These are phyloP conservation scores for Apocrypta bakeri DNA, from an alignment of 1,140 invertebrate species.

Conservation along the genomic window DNA sequence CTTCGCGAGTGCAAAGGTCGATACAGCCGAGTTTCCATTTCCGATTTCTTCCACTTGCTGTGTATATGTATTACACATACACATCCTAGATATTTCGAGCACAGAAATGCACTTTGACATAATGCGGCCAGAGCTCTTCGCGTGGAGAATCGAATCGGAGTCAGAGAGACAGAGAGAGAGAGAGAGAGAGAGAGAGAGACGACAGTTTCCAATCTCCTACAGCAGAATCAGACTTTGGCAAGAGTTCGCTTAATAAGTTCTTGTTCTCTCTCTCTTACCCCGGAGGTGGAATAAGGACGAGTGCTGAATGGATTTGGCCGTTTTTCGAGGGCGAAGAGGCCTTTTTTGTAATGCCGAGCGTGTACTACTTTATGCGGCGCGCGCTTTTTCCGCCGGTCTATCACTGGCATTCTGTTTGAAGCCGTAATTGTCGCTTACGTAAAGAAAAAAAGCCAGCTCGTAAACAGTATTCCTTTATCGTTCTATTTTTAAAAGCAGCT, in stretches of 20 bases:
- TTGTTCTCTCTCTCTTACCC: not conserved
- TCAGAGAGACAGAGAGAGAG: not conserved
- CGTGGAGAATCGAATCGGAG: conserved; percentile 23
- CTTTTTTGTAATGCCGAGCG: no score
- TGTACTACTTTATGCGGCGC: no score
- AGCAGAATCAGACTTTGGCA: conserved; percentile 41
- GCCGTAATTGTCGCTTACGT: no score
- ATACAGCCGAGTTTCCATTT: conserved; percentile 25
- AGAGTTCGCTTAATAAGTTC: conserved; percentile 48
- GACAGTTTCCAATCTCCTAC: conserved; percentile 25
- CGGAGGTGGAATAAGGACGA: not conserved
- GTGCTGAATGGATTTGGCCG: conserved; percentile 21
- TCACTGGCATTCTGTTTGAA: not conserved
- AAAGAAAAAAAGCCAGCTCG: no score
- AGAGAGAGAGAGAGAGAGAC: no score
- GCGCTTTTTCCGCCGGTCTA: not conserved
- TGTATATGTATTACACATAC: not conserved
- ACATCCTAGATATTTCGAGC: conserved; percentile 26
- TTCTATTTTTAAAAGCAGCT: no score
- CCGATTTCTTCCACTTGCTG: not conserved
- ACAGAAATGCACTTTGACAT: conserved; percentile 31
- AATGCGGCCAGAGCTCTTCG: conserved; percentile 27
- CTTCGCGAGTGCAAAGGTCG: conserved; percentile 5
- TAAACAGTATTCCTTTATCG: no score
- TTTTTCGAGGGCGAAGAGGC: not conserved